phyloP scores from a whole-genome alignment of 1,140 invertebrate genomes.

The Mactra quadrangularis region DNA sequence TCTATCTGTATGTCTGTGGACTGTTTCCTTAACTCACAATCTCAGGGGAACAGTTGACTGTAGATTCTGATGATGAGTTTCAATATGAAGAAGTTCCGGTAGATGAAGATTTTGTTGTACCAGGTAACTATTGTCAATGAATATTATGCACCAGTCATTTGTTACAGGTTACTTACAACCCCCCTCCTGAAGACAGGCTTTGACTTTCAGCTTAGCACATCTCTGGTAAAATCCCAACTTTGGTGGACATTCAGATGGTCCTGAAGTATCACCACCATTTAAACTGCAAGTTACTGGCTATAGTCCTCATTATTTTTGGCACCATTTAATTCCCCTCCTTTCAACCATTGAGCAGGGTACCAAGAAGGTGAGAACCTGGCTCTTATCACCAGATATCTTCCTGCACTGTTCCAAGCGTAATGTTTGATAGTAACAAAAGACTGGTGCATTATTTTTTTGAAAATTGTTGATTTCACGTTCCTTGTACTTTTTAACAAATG shows the following conservation, averaged over 20 bases:
- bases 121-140: constrained; percentile 72
- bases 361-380: no score
- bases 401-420: no score
- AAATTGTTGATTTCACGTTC: no score
- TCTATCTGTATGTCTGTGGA: no score
- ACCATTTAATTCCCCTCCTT: no score
- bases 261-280: background rate
- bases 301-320: no score
- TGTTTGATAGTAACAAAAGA: no score
- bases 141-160: background rate
- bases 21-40: constrained; percentile 17
- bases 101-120: constrained; percentile 78
- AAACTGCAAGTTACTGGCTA: background rate
- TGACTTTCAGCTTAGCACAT: background rate
- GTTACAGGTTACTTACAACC: background rate
- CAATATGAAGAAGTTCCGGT: constrained; percentile 80
- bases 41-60: constrained; percentile 69
- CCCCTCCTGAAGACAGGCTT: background rate
- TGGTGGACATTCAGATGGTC: background rate
- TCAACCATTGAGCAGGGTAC: no score
- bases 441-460: no score
- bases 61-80: constrained; percentile 78
- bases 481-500: no score
- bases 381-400: no score
- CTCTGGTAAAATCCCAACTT: background rate